A percentile compares a stretch with the other conserved stretches of the same genome.
Evolutionary conservation across 2,113 vertebrate genomes (phyloP).

Genomic region (Colius striatus): DNA sequence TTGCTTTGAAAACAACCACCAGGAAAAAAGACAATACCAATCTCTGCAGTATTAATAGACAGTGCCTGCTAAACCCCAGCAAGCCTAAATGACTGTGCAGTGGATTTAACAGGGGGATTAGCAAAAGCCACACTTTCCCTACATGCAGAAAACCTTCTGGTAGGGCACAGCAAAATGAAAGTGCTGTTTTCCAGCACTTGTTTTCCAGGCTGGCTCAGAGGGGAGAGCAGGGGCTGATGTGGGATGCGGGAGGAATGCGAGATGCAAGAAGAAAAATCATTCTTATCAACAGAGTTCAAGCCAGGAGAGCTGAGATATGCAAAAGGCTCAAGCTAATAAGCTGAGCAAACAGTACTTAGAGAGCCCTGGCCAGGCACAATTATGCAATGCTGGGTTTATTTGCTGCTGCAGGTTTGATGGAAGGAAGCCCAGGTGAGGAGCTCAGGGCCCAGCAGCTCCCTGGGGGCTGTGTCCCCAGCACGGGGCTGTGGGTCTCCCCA

Average conservation of each 20-base stretch:
- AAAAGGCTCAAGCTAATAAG: conserved; percentile 9
- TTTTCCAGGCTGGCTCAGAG: neutral
- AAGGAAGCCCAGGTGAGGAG: neutral
- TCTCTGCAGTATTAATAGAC: neutral
- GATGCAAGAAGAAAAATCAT: neutral
- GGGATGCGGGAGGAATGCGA: conserved; percentile 43
- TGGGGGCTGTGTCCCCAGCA: accelerated
- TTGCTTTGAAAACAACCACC: neutral
- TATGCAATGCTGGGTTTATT: neutral
- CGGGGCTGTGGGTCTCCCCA: neutral
- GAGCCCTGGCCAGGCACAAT: neutral
- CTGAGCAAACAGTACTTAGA: neutral
- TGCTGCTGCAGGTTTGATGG: neutral
- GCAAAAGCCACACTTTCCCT: conserved; percentile 23
- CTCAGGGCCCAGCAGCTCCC: neutral
- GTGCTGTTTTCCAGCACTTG: neutral
- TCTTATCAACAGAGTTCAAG: neutral
- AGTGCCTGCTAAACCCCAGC: conserved; percentile 52
- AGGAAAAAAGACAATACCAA: neutral
- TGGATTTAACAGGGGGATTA: conserved; percentile 54
- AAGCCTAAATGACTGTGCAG: neutral
- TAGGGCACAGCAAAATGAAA: neutral
- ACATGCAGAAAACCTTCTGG: neutral
- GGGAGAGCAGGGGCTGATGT: neutral
- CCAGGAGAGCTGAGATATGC: conserved; percentile 15